phyloP scores from a whole-genome alignment of 2,797 vertebrate species.

The Sparidentex hasta region DNA sequence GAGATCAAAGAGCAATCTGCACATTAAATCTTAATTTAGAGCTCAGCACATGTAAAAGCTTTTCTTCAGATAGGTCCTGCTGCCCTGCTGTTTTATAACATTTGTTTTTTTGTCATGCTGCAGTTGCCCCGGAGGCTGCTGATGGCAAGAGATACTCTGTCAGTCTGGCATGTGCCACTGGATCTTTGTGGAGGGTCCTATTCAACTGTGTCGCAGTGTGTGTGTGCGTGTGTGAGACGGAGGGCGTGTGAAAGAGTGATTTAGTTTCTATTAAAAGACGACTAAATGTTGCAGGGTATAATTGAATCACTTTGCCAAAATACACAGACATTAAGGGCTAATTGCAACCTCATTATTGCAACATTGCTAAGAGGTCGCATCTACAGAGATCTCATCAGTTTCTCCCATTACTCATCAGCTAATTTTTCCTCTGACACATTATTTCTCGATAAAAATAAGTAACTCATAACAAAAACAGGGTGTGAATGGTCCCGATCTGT shows the following conservation, averaged over 20 bases:
- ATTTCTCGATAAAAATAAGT: constrained; percentile 4
- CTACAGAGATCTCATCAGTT: constrained; percentile 8
- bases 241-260: constrained; percentile 20
- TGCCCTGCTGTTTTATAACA: constrained; percentile 15
- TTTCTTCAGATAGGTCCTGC: not conserved
- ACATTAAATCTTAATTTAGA: not conserved
- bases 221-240: constrained; percentile 1
- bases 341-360: constrained; percentile 44
- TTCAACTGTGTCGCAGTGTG: constrained; percentile 29
- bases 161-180: constrained; percentile 69
- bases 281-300: constrained; percentile 24
- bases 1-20: not conserved
- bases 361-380: constrained; percentile 41
- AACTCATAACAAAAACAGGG: constrained; percentile 7
- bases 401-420: not conserved
- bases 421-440: not conserved
- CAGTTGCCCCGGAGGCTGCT: constrained; percentile 39
- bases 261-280: constrained; percentile 54
- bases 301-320: constrained; percentile 48
- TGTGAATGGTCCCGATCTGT: constrained; percentile 1
- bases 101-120: constrained; percentile 48
- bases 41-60: not conserved
- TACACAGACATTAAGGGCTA: constrained; percentile 21
- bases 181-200: constrained; percentile 66
- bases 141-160: constrained; percentile 58